These are phyloP conservation scores for Phainopepla nitens DNA, from an alignment of 2,113 vertebrate genomes.

Conservation along the genomic window DNA sequence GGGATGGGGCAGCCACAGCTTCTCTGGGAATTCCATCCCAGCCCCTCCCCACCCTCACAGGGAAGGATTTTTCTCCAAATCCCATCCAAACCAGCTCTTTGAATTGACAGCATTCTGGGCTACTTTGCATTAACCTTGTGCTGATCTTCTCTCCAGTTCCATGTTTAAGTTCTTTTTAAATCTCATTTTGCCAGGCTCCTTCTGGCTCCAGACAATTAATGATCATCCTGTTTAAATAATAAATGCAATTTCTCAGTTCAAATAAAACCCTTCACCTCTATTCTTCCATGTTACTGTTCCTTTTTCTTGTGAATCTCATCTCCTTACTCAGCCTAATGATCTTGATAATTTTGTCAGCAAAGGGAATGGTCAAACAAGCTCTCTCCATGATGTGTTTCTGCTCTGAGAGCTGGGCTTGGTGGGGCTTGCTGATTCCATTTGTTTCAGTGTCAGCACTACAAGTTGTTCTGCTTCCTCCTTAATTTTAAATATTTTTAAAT, in stretches of 20 bases:
- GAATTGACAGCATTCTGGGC: neutral
- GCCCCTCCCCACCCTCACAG: neutral
- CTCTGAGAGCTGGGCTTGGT: neutral
- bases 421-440: neutral
- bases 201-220: neutral
- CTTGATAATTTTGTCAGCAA: neutral
- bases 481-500: neutral
- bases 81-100: neutral
- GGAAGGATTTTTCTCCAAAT: neutral
- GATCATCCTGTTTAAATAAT: conserved; percentile 31
- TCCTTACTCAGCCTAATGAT: neutral
- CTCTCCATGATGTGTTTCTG: neutral
- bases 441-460: neutral
- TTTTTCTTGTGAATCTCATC: neutral
- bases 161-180: neutral
- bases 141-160: neutral
- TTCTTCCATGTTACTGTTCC: neutral
- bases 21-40: neutral
- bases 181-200: neutral
- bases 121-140: neutral
- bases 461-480: neutral
- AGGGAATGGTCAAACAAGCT: neutral
- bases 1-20: too few relatives aligned
- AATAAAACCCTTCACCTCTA: neutral
- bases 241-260: conserved; percentile 50